A percentile compares a stretch with the other conserved stretches of the same genome.
Evolutionary conservation across 2,113 vertebrate species (phyloP).

Genomic region (Mohoua ochrocephala): DNA sequence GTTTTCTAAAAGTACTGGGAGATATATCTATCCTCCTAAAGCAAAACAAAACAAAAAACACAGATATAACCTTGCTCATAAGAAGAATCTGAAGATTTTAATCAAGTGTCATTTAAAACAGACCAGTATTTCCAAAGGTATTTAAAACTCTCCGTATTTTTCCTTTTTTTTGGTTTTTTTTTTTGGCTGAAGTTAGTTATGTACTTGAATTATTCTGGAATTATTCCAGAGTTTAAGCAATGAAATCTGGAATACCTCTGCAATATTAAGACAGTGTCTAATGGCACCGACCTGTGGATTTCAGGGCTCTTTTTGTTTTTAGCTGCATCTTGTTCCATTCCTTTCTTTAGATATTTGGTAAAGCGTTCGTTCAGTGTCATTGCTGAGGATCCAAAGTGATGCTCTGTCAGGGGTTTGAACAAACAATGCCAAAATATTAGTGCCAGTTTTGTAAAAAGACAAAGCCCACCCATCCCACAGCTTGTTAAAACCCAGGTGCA

Average conservation of each 20-base stretch:
- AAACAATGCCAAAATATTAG: background rate
- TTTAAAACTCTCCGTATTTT: background rate
- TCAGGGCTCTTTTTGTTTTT: conserved; percentile 97
- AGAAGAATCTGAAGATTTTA: background rate
- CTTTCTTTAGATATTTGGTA: conserved; percentile 94
- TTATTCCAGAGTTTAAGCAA: background rate
- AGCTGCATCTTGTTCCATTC: conserved; percentile 89
- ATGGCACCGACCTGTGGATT: conserved; percentile 89
- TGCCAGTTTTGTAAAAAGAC: background rate
- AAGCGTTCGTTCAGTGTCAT: conserved; percentile 95
- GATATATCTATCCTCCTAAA: conserved; percentile 98
- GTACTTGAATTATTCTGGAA: background rate
- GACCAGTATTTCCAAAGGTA: background rate
- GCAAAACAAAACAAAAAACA: background rate
- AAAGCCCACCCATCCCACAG: background rate
- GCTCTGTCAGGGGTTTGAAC: conserved; percentile 73
- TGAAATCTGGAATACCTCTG: background rate
- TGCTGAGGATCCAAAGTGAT: conserved; percentile 90
- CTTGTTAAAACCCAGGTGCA: background rate
- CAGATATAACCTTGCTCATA: background rate
- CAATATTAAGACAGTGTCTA: background rate
- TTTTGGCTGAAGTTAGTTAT: background rate
- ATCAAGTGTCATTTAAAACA: background rate
- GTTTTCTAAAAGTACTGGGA: conserved; percentile 99
- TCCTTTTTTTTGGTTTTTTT: background rate